phyloP scores from a whole-genome alignment of 2,113 vertebrate species.

The Eclectus roratus region DNA sequence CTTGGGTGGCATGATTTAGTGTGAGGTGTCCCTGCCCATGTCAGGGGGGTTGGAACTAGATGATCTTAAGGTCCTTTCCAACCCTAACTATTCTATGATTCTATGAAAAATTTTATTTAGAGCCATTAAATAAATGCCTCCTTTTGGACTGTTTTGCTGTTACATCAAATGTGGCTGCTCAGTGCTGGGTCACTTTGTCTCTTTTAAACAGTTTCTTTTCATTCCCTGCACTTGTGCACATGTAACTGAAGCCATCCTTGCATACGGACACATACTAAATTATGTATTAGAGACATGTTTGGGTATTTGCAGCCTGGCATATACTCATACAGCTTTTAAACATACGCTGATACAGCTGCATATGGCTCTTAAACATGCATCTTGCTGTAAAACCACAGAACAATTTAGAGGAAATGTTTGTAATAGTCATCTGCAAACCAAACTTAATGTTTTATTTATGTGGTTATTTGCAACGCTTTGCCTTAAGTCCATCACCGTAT shows the following conservation, averaged over 20 bases:
- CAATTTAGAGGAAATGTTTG: neutral
- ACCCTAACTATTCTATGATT: no score
- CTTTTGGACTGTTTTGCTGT: neutral
- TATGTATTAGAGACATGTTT: neutral
- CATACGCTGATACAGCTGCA: neutral
- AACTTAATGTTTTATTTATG: neutral
- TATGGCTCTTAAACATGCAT: neutral
- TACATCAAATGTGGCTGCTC: neutral
- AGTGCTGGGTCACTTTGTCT: neutral
- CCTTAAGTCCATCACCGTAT: neutral
- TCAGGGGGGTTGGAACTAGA: no score
- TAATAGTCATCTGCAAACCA: neutral
- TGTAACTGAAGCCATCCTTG: neutral
- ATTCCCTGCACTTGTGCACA: neutral
- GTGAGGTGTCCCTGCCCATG: no score
- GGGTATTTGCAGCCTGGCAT: neutral
- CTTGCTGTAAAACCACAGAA: neutral
- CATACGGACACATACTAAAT: fast-evolving
- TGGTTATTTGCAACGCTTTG: neutral
- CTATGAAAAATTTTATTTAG: neutral
- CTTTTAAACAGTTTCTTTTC: neutral
- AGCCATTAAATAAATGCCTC: neutral
- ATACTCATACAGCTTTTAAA: neutral
- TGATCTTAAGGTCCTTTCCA: no score
- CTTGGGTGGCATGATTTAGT: no score